Conservation (phyloP, 2,888 invertebrate species). For the Sisyra terminalis region DNA sequence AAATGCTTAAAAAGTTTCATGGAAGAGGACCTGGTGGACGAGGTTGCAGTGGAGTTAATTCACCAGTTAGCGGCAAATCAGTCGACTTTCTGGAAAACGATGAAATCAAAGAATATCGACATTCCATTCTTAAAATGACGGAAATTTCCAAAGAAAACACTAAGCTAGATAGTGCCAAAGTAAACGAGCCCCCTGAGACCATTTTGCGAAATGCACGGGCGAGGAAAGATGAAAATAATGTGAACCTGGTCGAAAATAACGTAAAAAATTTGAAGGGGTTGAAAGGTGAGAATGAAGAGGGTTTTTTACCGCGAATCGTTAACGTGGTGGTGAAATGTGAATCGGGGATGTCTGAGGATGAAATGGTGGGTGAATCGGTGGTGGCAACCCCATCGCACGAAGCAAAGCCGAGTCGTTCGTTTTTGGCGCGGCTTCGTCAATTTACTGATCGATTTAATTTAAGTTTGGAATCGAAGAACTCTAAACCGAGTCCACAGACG, state of each 20-base stretch:
- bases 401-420: constrained; percentile 16
- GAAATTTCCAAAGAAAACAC: too few relatives aligned
- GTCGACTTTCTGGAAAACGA: constrained; percentile 10
- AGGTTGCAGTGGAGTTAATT: constrained; percentile 13
- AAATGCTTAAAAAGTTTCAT: constrained; percentile 23
- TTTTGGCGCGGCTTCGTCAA: constrained; percentile 32
- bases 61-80: constrained; percentile 10
- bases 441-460: constrained; percentile 35
- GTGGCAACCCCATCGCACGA: too few relatives aligned
- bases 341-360: too few relatives aligned
- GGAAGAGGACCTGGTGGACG: constrained; percentile 14
- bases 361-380: too few relatives aligned
- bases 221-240: background rate
- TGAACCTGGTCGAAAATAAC: constrained; percentile 16
- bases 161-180: too few relatives aligned
- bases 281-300: background rate
- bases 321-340: too few relatives aligned
- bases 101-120: constrained; percentile 8
- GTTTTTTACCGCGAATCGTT: too few relatives aligned
- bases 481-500: constrained; percentile 14
- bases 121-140: too few relatives aligned
- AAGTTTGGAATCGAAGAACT: constrained; percentile 28
- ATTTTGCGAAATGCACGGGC: too few relatives aligned
- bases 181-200: too few relatives aligned
- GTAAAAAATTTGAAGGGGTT: constrained; percentile 13